Base-by-base conservation (phyloP, 2,888 invertebrate genomes). In the Nowickia ferox region DNA sequence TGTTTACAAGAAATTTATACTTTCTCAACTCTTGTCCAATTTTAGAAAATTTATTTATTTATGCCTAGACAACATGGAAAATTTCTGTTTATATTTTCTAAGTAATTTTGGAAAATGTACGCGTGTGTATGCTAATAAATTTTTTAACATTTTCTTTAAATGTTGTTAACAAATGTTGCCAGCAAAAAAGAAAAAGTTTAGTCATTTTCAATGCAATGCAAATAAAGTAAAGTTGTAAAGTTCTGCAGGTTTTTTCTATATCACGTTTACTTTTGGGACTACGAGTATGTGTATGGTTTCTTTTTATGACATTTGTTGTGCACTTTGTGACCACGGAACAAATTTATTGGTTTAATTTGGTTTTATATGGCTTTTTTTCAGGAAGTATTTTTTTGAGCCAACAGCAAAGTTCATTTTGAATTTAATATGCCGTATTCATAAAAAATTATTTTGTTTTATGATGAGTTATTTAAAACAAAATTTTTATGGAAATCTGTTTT, bases 1-100 rank as follows among this genome's bases (percentile, higher is more conserved):
- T 53, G 48, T 48, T 48, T 15, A 48, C 15, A 15, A 48, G n/a
- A 15, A 48, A 48, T 15, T 48, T 48, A 15, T 15, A 55, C 0
- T 38, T 30, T 38, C 15, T 22, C n/a, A 8, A 13, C 11, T 2
- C 15, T 30, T 15, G 22, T 57, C 9, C 30, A 57, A 22, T 57
- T 30, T 30, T 57, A 57, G 57, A 48, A 48, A n/a, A 48, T 57
- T 57, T 30, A 9, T 57, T 57, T 30, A 30, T 30, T 57, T 19
- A 48, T 57, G 19, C 11, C 57, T 2, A 30, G 8, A 57, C 8
- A 57, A 57, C 30, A 6, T 57, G 10, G 10, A 57, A 6, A 57
- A 15, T 15, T 30, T 57, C n/a, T 0, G 5, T 30, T 3, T 57
- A 30, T 30, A 11, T 57, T 30, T 38, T 57, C 57, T 15, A 30